These are phyloP conservation scores for Ifrita kowaldi DNA, from an alignment of 2,113 vertebrate genomes.

Conservation along the genomic window DNA sequence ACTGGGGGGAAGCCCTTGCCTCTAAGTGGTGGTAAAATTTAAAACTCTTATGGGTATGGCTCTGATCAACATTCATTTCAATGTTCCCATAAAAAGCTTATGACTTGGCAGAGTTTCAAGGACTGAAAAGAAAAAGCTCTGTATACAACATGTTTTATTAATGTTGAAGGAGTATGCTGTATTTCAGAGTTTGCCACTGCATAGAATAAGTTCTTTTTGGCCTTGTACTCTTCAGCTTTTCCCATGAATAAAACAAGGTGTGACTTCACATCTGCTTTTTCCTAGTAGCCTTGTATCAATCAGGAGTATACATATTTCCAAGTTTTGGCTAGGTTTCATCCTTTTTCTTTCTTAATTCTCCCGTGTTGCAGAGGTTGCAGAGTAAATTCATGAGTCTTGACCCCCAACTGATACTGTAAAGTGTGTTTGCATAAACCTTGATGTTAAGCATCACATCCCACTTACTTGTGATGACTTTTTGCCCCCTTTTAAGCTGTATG, in stretches of 20 bases:
- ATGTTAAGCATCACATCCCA: slow-evolving; percentile 31
- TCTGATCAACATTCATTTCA: slow-evolving; percentile 47
- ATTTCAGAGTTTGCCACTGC: slow-evolving; percentile 23
- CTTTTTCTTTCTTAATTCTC: neutral
- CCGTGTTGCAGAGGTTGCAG: neutral
- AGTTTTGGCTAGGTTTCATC: neutral
- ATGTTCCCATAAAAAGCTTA: slow-evolving; percentile 36
- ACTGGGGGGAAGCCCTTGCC: neutral
- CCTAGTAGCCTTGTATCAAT: slow-evolving; percentile 11
- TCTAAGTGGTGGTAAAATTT: slow-evolving; percentile 19
- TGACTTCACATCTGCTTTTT: slow-evolving; percentile 21
- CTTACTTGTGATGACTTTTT: slow-evolving; percentile 18
- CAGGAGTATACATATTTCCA: neutral
- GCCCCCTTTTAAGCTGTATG: neutral
- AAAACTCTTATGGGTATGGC: slow-evolving; percentile 18
- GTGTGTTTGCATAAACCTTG: neutral
- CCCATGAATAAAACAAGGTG: neutral
- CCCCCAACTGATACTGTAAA: neutral
- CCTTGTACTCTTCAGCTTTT: neutral
- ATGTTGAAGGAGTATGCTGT: slow-evolving; percentile 42
- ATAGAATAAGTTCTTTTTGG: neutral
- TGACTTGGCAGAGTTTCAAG: slow-evolving; percentile 43
- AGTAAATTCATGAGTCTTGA: neutral
- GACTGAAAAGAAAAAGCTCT: neutral
- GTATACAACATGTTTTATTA: slow-evolving; percentile 47